Percentiles rank a stretch among this genome's conserved stretches.
Conservation (phyloP, 2,797 vertebrate genomes). For the Macrochelys suwanniensis region DNA sequence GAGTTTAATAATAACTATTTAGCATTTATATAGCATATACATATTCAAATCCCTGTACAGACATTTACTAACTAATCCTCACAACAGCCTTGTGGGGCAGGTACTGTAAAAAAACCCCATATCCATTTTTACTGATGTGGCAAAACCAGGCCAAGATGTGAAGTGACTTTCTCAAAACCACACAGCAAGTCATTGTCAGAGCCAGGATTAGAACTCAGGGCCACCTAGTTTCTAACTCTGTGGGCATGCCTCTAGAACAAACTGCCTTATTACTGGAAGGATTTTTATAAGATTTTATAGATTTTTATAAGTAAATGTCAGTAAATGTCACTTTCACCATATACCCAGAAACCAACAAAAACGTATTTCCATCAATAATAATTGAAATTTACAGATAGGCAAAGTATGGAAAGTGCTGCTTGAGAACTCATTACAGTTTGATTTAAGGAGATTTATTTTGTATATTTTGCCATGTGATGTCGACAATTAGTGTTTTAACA, state of each 20-base stretch:
- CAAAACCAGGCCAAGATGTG: background rate
- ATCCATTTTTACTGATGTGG: background rate
- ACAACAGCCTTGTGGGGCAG: background rate
- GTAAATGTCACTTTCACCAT: background rate
- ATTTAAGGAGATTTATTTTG: background rate
- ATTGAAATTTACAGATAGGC: background rate
- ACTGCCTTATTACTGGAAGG: background rate
- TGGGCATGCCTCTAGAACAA: background rate
- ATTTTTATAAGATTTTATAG: background rate
- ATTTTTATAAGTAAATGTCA: background rate
- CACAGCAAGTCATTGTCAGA: background rate
- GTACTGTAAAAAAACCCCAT: background rate
- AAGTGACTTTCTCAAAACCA: background rate
- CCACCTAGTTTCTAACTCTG: rapidly evolving
- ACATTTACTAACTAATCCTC: constrained; percentile 24
- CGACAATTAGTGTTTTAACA: background rate
- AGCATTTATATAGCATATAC: constrained; percentile 49
- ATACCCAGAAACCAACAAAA: background rate
- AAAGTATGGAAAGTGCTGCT: background rate
- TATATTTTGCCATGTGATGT: background rate
- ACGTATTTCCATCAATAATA: background rate
- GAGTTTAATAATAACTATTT: constrained; percentile 23
- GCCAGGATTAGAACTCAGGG: rapidly evolving
- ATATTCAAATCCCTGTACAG: constrained; percentile 28
- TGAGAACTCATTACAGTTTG: background rate